Evolutionary conservation across 2,797 vertebrate species (phyloP).

Genomic region (Sebastes melanostomus): DNA sequence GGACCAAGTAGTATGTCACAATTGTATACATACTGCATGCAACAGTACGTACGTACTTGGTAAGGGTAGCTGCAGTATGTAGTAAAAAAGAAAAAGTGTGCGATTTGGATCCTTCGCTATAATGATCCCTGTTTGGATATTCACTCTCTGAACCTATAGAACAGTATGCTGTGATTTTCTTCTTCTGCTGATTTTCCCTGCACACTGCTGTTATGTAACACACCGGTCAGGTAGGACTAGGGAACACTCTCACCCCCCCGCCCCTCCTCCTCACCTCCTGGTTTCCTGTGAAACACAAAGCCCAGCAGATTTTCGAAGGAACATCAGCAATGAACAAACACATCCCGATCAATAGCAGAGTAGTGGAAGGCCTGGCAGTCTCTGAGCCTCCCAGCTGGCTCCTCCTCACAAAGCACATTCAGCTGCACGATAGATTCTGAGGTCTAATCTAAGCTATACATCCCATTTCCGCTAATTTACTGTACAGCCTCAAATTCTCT

Average conservation of each 20-base stretch:
- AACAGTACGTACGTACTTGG: no score
- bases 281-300: constrained; percentile 43
- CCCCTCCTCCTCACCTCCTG: neutral
- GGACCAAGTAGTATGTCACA: no score
- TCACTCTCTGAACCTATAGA: neutral
- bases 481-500: neutral
- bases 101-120: no score
- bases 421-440: constrained; percentile 16
- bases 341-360: constrained; percentile 53
- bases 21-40: no score
- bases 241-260: neutral
- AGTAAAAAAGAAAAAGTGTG: no score
- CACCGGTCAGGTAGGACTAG: neutral
- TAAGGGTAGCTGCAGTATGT: no score
- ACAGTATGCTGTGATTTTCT: neutral
- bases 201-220: constrained; percentile 24
- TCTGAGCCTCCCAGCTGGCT: constrained; percentile 7
- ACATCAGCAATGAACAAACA: constrained; percentile 67
- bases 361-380: constrained; percentile 28
- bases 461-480: constrained; percentile 12
- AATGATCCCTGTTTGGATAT: neutral
- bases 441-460: constrained; percentile 1
- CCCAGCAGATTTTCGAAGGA: constrained; percentile 59
- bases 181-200: neutral
- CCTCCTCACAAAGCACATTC: constrained; percentile 12